phyloP scores from a whole-genome alignment of 2,888 invertebrate species.

The Molanna angustata region DNA sequence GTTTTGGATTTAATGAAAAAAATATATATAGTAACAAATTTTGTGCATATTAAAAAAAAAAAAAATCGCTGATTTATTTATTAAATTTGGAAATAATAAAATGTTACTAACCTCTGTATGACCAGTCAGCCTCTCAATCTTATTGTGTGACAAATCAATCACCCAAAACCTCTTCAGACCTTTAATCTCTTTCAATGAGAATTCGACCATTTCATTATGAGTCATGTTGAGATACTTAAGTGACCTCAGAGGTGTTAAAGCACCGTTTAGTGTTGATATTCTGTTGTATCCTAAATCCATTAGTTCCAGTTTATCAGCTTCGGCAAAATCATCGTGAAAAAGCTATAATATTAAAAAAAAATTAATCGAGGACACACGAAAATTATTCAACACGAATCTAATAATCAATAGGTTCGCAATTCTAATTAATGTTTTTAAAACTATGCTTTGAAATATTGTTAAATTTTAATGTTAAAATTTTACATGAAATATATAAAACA shows the following conservation, averaged over 20 bases:
- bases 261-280: constrained; percentile 68
- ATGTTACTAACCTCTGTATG: constrained; percentile 56
- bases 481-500: neutral
- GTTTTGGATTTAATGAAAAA: neutral
- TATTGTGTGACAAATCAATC: constrained; percentile 75
- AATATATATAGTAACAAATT: too few species aligned
- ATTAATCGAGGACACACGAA: neutral
- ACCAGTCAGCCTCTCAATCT: constrained; percentile 64
- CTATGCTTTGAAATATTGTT: too few species aligned
- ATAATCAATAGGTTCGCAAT: too few species aligned
- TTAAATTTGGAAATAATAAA: neutral
- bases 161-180: constrained; percentile 68
- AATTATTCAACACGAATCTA: too few species aligned
- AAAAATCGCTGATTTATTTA: neutral
- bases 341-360: constrained; percentile 46
- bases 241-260: constrained; percentile 65
- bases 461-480: neutral
- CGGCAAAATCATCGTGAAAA: constrained; percentile 72
- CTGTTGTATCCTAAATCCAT: constrained; percentile 72
- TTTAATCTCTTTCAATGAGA: constrained; percentile 76
- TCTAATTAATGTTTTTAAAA: too few species aligned
- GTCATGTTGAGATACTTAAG: constrained; percentile 71
- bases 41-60: neutral
- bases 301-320: constrained; percentile 66
- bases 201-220: constrained; percentile 70